Percentiles rank a stretch among this genome's conserved stretches.
Evolutionary conservation across 2,888 invertebrate species (phyloP).

Genomic region (Schizotus pectinicornis): DNA sequence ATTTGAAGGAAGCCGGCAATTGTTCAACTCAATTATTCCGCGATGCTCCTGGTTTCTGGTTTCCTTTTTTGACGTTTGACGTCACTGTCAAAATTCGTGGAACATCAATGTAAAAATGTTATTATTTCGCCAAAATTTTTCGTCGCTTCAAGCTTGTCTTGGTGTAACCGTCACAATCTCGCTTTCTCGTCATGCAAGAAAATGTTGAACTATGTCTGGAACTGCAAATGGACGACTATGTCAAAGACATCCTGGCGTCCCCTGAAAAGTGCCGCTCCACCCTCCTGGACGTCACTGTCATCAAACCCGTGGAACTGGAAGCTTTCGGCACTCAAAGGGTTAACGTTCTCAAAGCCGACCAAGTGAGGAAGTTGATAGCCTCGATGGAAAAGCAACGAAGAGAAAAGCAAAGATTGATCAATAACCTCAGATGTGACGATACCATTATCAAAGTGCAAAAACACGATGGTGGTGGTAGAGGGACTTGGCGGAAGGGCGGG

Average conservation of each 20-base stretch:
- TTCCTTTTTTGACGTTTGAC: no score
- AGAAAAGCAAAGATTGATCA: slow-evolving; percentile 40
- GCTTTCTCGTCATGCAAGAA: slow-evolving; percentile 11
- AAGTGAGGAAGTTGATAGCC: slow-evolving; percentile 44
- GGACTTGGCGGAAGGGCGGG: no score
- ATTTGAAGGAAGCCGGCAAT: slow-evolving; percentile 13
- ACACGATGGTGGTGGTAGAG: neutral
- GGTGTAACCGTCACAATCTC: no score
- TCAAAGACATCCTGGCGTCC: slow-evolving; percentile 46
- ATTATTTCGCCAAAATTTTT: no score
- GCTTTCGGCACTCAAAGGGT: slow-evolving; percentile 36
- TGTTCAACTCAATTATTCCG: slow-evolving; percentile 12
- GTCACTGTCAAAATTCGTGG: no score
- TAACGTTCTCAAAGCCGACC: slow-evolving; percentile 39
- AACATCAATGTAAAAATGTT: no score
- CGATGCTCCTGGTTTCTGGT: no score
- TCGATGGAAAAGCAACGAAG: slow-evolving; percentile 43
- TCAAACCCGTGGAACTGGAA: slow-evolving; percentile 47
- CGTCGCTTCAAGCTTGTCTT: no score
- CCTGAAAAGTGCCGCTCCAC: slow-evolving; percentile 45
- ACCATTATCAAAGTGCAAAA: slow-evolving; percentile 30
- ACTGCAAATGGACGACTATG: slow-evolving; percentile 52
- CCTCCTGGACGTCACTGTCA: slow-evolving; percentile 53
- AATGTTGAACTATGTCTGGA: slow-evolving; percentile 50
- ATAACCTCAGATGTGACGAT: slow-evolving; percentile 32